Conservation (phyloP, 1,140 invertebrate species). For the Drosophila biarmipes region DNA sequence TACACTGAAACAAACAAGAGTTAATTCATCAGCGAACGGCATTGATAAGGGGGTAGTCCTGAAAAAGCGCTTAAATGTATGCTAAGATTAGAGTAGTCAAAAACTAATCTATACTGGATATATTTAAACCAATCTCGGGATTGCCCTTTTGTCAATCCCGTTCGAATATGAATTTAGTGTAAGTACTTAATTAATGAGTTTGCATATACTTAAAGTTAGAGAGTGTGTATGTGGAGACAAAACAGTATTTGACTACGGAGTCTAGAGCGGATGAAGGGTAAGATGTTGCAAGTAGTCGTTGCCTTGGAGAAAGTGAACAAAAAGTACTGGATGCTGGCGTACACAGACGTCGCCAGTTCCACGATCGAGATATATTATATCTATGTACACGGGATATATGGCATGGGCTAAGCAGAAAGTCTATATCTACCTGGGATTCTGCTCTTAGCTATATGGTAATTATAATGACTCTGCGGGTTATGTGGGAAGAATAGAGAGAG, state of each 20-base stretch:
- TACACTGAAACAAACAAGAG: constrained; percentile 7
- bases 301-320: constrained; percentile 4
- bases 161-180: not conserved
- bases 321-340: constrained; percentile 22
- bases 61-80: too few species aligned
- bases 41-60: not conserved
- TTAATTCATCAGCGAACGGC: not conserved
- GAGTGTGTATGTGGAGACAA: constrained; percentile 19
- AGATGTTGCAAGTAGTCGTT: constrained; percentile 16
- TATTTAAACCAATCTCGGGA: not conserved
- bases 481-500: constrained; percentile 3
- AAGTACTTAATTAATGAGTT: constrained; percentile 30
- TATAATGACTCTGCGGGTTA: constrained; percentile 2
- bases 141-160: not conserved
- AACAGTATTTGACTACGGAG: constrained; percentile 24
- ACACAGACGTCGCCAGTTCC: constrained; percentile 9
- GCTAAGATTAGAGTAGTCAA: not conserved
- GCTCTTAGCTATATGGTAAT: constrained; percentile 1
- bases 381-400: constrained; percentile 26
- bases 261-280: constrained; percentile 27
- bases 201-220: constrained; percentile 36
- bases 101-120: not conserved
- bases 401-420: constrained; percentile 8
- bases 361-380: constrained; percentile 22
- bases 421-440: constrained; percentile 33